These are phyloP conservation scores for Umimayanthus kanabou DNA, from an alignment of 92 coral and sea anemone genomes.

Conservation along the genomic window DNA sequence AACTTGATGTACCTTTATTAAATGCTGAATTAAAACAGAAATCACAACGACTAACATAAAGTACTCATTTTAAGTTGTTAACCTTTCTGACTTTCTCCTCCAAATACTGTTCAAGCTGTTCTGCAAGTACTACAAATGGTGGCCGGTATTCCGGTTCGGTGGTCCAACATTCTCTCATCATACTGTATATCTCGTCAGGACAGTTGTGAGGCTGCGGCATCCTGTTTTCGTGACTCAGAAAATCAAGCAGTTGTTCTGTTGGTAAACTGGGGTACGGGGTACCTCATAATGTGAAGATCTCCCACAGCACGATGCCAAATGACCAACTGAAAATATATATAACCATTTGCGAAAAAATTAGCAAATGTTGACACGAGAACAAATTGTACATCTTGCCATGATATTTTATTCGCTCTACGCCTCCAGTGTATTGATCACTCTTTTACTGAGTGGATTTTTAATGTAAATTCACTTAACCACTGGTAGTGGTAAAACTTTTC, in stretches of 20 bases:
- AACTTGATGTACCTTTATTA: background rate
- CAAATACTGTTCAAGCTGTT: slow-evolving; percentile 28
- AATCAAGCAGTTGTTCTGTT: slow-evolving; percentile 69
- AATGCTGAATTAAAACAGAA: background rate
- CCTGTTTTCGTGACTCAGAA: slow-evolving; percentile 67
- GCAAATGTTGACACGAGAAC: no score
- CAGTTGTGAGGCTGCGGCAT: slow-evolving; percentile 78
- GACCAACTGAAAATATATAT: slow-evolving; percentile 60
- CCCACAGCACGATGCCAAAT: slow-evolving; percentile 80
- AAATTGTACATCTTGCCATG: no score
- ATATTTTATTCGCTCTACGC: no score
- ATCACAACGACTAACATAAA: background rate
- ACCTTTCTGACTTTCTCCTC: slow-evolving; percentile 33
- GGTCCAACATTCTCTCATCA: slow-evolving; percentile 81
- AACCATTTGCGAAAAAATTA: no score
- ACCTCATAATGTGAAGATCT: slow-evolving; percentile 75
- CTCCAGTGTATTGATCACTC: no score
- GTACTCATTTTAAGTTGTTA: no score
- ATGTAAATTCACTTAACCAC: no score
- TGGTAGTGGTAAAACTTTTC: no score
- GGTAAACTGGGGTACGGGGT: slow-evolving; percentile 78
- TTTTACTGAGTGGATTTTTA: no score
- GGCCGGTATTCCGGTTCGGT: slow-evolving; percentile 60
- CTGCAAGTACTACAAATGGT: slow-evolving; percentile 48
- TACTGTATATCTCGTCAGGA: slow-evolving; percentile 65